phyloP scores from a whole-genome alignment of 2,113 vertebrate genomes.

The Suricata suricatta region DNA sequence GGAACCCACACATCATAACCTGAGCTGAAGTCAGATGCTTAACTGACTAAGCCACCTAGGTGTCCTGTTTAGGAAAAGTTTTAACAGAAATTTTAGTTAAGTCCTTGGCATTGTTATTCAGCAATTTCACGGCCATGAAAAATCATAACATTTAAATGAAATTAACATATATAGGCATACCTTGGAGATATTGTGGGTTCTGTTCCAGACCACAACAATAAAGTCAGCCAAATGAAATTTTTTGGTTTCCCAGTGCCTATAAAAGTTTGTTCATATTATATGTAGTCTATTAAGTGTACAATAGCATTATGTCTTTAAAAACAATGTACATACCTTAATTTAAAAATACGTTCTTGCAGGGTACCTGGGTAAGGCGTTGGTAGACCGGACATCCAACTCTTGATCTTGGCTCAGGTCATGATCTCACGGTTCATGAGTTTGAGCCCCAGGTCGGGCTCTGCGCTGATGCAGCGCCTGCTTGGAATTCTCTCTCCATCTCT shows the following conservation, averaged over 20 bases:
- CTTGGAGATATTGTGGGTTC: not conserved
- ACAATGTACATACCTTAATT: not conserved
- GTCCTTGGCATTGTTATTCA: not conserved
- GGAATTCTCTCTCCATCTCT: too few species aligned
- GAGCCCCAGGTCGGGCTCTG: too few species aligned
- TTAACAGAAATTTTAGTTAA: not conserved
- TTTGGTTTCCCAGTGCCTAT: not conserved
- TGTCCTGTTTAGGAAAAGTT: not conserved
- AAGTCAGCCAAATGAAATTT: not conserved
- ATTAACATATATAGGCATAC: not conserved
- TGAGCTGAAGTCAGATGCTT: too few species aligned
- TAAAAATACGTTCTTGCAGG: not conserved
- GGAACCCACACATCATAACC: too few species aligned
- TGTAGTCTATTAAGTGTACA: not conserved
- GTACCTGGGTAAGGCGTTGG: too few species aligned
- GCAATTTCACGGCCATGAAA: not conserved
- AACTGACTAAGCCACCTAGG: too few species aligned
- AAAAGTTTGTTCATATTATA: not conserved
- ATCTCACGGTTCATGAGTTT: too few species aligned
- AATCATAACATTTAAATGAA: not conserved
- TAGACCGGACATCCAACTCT: too few species aligned
- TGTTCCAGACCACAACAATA: not conserved
- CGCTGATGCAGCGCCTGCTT: too few species aligned
- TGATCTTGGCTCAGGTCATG: too few species aligned
- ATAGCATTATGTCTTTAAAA: not conserved